Conservation (phyloP, 2,113 vertebrate genomes). For the Ictalurus furcatus region DNA sequence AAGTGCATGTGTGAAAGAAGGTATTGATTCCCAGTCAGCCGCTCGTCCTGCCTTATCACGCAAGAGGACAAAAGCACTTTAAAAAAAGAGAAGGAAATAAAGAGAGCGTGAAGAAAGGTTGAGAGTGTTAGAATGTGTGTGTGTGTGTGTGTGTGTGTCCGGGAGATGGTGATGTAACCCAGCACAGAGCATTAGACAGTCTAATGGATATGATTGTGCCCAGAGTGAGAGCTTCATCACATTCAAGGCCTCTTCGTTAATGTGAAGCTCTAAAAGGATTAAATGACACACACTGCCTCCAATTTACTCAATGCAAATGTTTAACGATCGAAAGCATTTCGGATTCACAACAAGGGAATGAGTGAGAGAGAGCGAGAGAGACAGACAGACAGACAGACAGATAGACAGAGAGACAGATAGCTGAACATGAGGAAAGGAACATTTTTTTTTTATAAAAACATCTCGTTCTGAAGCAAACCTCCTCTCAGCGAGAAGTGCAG, state of each 20-base stretch:
- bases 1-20: neutral
- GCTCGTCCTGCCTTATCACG: constrained; percentile 2
- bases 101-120: neutral
- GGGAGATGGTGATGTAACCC: constrained; percentile 39
- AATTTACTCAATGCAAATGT: constrained; percentile 40
- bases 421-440: constrained; percentile 29
- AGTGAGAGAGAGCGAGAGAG: neutral
- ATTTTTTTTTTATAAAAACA: constrained; percentile 30
- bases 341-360: neutral
- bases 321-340: constrained; percentile 37
- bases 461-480: neutral
- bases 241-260: constrained; percentile 31
- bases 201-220: constrained; percentile 49
- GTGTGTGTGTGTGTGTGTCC: constrained; percentile 16
- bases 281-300: constrained; percentile 44
- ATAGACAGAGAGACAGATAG: neutral
- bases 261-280: constrained; percentile 49
- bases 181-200: constrained; percentile 39
- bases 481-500: neutral
- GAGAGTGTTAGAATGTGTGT: neutral
- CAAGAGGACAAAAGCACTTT: neutral
- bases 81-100: neutral
- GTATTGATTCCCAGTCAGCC: neutral
- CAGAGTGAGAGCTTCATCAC: constrained; percentile 37
- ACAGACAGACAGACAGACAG: neutral